Evolutionary conservation across 2,797 vertebrate genomes (phyloP).

Genomic region (Salmo trutta): DNA sequence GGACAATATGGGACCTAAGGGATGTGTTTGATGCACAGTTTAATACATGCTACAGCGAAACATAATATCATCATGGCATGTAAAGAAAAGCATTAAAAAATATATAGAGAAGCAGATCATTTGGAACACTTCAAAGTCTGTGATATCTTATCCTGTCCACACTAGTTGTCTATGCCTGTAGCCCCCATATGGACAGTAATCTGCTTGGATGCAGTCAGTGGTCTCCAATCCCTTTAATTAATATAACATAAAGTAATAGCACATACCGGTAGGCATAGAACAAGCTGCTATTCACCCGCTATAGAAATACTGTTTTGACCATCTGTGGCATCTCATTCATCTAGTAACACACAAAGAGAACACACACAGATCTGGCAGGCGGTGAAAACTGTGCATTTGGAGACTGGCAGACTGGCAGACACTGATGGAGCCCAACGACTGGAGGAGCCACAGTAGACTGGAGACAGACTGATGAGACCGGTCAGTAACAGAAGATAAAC

Average conservation of each 20-base stretch:
- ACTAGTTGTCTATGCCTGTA: background rate
- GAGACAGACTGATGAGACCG: too few species aligned
- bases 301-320: background rate
- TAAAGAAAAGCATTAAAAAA: background rate
- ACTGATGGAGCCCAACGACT: background rate
- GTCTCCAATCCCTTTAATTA: background rate
- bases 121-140: background rate
- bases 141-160: background rate
- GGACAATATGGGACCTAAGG: background rate
- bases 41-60: background rate
- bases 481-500: too few species aligned
- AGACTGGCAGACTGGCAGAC: background rate
- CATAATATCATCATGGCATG: background rate
- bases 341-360: background rate
- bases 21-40: background rate
- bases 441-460: background rate
- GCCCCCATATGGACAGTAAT: background rate
- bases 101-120: background rate
- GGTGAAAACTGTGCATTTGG: background rate
- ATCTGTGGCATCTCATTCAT: background rate
- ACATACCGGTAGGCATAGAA: background rate
- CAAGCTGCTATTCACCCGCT: background rate
- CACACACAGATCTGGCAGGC: background rate
- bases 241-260: background rate
- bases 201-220: background rate